phyloP scores from a whole-genome alignment of 2,113 vertebrate species.

The Emydocephalus ijimae region DNA sequence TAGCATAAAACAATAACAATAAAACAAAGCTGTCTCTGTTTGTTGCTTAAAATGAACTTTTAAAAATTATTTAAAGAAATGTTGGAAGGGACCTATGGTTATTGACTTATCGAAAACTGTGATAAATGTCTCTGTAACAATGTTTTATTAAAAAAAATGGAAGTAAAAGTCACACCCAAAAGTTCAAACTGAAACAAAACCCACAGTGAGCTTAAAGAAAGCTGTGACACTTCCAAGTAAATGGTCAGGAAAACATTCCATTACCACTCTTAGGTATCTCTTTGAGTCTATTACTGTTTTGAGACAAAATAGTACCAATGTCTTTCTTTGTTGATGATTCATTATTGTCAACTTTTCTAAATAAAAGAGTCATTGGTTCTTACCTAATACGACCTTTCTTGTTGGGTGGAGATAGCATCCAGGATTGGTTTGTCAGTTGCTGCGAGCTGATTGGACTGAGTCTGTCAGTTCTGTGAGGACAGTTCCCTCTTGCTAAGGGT shows the following conservation, averaged over 20 bases:
- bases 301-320: neutral
- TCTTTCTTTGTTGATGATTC: neutral
- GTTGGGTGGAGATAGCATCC: no score
- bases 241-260: neutral
- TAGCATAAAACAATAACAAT: neutral
- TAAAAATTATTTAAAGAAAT: neutral
- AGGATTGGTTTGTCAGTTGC: no score
- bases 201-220: neutral
- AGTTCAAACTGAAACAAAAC: neutral
- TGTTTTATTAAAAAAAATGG: neutral
- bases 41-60: neutral
- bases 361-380: neutral
- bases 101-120: neutral
- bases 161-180: neutral
- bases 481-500: no score
- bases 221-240: neutral
- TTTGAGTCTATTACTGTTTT: neutral
- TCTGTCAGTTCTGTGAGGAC: no score
- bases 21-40: neutral
- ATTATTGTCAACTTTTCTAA: neutral
- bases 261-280: neutral
- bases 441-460: no score
- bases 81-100: neutral
- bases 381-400: no score
- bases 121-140: neutral